Conservation (phyloP, 2,797 vertebrate genomes). For the Channallabes apus region DNA sequence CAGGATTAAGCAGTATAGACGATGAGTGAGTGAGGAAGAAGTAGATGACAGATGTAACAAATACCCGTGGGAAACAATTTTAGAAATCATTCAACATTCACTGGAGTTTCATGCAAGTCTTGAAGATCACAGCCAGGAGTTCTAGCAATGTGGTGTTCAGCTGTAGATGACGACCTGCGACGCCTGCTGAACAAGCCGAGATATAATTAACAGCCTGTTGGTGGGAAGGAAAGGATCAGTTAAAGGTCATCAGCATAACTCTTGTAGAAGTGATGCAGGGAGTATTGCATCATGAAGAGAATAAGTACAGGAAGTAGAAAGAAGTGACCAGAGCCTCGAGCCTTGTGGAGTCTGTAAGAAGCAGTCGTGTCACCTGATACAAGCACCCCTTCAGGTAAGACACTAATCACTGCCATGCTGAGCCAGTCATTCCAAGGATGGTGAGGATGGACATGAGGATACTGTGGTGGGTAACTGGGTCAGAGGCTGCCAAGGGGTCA, state of each 20-base stretch:
- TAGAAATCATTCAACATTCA: not conserved
- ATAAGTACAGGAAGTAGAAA: not conserved
- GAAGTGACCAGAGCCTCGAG: not conserved
- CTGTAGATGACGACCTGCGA: constrained; percentile 15
- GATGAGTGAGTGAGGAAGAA: not conserved
- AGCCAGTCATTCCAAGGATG: constrained; percentile 49
- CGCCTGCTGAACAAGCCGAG: constrained; percentile 20
- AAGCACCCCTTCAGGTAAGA: constrained; percentile 24
- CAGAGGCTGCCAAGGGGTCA: not conserved
- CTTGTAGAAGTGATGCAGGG: not conserved
- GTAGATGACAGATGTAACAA: not conserved
- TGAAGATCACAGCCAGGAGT: not conserved
- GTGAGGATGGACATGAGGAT: constrained; percentile 16
- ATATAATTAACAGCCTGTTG: constrained; percentile 33
- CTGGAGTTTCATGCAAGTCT: not conserved
- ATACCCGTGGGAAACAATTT: not conserved
- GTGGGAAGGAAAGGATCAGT: constrained; percentile 35
- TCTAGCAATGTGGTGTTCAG: not conserved
- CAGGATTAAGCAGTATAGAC: no score
- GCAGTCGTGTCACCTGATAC: constrained; percentile 12
- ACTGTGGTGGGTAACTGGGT: constrained; percentile 12
- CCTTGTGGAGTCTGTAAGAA: constrained; percentile 6
- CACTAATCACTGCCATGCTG: constrained; percentile 36
- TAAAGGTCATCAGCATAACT: constrained; percentile 16
- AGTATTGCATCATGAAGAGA: constrained; percentile 6